A percentile compares a stretch with the other conserved stretches of the same genome.
These are phyloP conservation scores for Bombus impatiens DNA, from an alignment of 1,140 invertebrate species.

Conservation along the genomic window DNA sequence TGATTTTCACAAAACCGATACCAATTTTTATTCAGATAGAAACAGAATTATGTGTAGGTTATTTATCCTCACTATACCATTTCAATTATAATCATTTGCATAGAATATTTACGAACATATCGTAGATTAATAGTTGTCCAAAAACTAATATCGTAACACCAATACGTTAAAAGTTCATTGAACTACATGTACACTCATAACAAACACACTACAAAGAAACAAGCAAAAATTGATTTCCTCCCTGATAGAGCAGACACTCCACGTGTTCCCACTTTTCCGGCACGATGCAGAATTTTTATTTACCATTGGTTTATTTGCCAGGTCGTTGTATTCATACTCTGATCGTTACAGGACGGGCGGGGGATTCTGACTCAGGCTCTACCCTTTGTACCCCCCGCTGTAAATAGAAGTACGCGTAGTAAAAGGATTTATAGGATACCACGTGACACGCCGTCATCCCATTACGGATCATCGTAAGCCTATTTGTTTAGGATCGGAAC, in stretches of 20 bases:
- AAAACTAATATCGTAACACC: background rate
- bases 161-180: background rate
- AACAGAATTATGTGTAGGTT: too few species aligned
- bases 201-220: background rate
- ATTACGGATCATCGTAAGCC: slow-evolving; percentile 76
- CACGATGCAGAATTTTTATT: slow-evolving; percentile 29
- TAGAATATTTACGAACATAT: too few species aligned
- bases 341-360: background rate
- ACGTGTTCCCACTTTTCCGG: background rate
- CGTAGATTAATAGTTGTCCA: too few species aligned
- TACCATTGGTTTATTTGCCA: slow-evolving; percentile 40
- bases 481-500: slow-evolving; percentile 75
- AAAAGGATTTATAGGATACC: slow-evolving; percentile 67
- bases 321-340: slow-evolving; percentile 23
- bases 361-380: slow-evolving; percentile 25
- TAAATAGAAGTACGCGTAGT: slow-evolving; percentile 53
- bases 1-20: too few species aligned
- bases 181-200: background rate
- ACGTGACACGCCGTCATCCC: slow-evolving; percentile 69
- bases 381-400: slow-evolving; percentile 35
- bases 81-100: too few species aligned
- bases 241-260: background rate
- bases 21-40: too few species aligned
- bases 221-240: slow-evolving; percentile 35
- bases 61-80: too few species aligned